These are phyloP conservation scores for Trichacis sp. DNA, from an alignment of 2,888 invertebrate genomes.

Conservation along the genomic window DNA sequence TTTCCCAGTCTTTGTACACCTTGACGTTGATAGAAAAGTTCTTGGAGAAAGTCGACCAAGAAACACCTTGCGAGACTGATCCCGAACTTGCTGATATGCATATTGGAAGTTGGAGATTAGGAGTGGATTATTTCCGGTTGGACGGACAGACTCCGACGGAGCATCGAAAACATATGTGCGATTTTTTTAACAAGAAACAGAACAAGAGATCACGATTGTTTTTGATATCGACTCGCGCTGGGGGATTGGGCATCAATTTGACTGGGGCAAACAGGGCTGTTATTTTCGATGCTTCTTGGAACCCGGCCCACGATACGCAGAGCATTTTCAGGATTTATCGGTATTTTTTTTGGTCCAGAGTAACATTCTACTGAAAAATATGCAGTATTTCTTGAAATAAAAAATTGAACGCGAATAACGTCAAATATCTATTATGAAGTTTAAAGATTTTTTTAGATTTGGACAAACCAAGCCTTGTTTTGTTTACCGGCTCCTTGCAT, in stretches of 20 bases:
- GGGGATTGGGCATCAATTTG: conserved; percentile 96
- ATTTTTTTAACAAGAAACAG: conserved; percentile 85
- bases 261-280: conserved; percentile 97
- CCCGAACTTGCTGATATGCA: conserved; percentile 71
- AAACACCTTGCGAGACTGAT: conserved; percentile 74
- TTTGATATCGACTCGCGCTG: conserved; percentile 96
- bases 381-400: no score
- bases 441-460: conserved; percentile 82
- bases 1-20: conserved; percentile 95
- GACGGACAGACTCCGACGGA: conserved; percentile 93
- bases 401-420: no score
- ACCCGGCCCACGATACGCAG: conserved; percentile 98
- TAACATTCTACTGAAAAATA: not conserved
- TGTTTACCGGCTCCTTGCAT: conserved; percentile 92
- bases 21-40: conserved; percentile 95
- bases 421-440: no score
- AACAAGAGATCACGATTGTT: conserved; percentile 89
- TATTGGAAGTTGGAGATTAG: conserved; percentile 80
- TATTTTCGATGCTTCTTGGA: conserved; percentile 99
- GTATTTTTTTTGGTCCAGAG: conserved; percentile 32
- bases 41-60: conserved; percentile 81
- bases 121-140: conserved; percentile 79
- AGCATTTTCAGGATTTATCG: conserved; percentile 95
- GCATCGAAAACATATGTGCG: conserved; percentile 86
- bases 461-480: conserved; percentile 98